A percentile compares a stretch with the other conserved stretches of the same genome.
Conservation (phyloP, 2,797 vertebrate species). For the Acipenser transmontanus region DNA sequence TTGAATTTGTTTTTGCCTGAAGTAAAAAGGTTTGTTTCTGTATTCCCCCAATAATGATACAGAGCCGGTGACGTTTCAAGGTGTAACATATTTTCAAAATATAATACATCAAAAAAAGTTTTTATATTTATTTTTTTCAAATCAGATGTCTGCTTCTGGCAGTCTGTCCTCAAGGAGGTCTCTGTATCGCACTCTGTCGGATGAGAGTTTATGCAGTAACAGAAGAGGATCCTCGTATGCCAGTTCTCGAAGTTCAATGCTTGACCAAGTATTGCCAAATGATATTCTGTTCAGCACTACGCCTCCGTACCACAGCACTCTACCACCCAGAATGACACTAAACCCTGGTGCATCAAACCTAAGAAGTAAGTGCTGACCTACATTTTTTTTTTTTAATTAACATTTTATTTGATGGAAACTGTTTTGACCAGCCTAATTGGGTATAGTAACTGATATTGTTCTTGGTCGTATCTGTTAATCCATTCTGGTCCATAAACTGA, state of each 20-base stretch:
- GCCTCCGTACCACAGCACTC: constrained; percentile 80
- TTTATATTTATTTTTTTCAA: not conserved
- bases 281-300: constrained; percentile 95
- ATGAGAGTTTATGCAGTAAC: constrained; percentile 88
- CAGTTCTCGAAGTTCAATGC: constrained; percentile 82
- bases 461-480: too few species aligned
- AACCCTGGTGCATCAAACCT: constrained; percentile 73
- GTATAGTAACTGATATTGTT: too few species aligned
- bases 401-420: too few species aligned
- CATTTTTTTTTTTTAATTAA: too few species aligned
- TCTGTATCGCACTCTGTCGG: constrained; percentile 85
- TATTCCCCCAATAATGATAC: too few species aligned
- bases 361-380: constrained; percentile 70
- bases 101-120: too few species aligned
- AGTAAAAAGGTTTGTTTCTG: too few species aligned
- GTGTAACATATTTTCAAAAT: not conserved
- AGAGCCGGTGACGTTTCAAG: too few species aligned
- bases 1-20: too few species aligned
- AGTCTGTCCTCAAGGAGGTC: constrained; percentile 74
- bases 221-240: constrained; percentile 79
- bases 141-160: constrained; percentile 68
- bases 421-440: too few species aligned
- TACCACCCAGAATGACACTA: constrained; percentile 76
- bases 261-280: constrained; percentile 86
- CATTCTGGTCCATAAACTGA: too few species aligned